phyloP scores from a whole-genome alignment of 2,888 invertebrate species.

The Plagodis dolabraria region DNA sequence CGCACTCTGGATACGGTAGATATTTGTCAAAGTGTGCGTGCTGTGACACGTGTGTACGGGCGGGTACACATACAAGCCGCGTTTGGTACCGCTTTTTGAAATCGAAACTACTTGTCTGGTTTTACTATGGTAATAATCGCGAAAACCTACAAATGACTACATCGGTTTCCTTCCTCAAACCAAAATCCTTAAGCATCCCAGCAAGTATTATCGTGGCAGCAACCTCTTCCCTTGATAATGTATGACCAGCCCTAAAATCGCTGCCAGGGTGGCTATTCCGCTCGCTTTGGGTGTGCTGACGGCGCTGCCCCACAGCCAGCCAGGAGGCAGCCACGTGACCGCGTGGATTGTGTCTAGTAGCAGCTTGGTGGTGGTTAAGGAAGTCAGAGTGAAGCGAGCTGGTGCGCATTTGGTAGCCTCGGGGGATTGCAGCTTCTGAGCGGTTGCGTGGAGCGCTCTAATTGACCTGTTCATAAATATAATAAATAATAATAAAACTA shows the following conservation, averaged over 20 bases:
- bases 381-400: conserved; percentile 66
- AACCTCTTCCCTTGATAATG: conserved; percentile 68
- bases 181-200: neutral
- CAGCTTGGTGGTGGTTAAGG: conserved; percentile 67
- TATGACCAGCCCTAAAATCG: conserved; percentile 61
- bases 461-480: conserved; percentile 58
- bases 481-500: too few species aligned
- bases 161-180: too few species aligned
- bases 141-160: too few species aligned
- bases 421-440: conserved; percentile 51
- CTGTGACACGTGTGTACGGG: too few species aligned
- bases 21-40: too few species aligned
- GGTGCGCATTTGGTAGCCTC: conserved; percentile 60
- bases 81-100: too few species aligned
- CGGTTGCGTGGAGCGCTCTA: conserved; percentile 59
- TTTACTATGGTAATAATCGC: too few species aligned
- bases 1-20: too few species aligned
- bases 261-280: conserved; percentile 62
- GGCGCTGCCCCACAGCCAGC: conserved; percentile 92
- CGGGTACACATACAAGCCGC: too few species aligned
- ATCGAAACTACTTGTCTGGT: too few species aligned
- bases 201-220: conserved; percentile 37
- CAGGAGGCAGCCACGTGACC: conserved; percentile 91
- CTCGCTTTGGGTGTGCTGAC: conserved; percentile 68
- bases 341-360: conserved; percentile 90